Percentiles rank a stretch among this genome's conserved stretches.
Evolutionary conservation across 2,797 vertebrate species (phyloP).

Genomic region (Hydrolagus colliei): DNA sequence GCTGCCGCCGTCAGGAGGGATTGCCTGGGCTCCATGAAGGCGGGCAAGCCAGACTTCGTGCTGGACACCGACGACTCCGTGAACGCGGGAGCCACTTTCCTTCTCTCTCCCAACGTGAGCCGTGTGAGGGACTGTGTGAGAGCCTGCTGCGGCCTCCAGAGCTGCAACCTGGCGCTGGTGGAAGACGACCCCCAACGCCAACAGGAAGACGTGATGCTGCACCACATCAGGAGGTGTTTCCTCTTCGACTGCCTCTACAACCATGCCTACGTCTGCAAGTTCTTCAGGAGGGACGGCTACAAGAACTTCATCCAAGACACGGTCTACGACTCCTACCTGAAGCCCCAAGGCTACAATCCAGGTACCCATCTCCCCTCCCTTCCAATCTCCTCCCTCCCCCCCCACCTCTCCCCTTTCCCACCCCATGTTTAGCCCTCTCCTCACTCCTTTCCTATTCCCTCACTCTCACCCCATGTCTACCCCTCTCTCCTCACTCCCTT

Average conservation of each 20-base stretch:
- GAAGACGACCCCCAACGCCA: conserved; percentile 47
- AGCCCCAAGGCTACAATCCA: background rate
- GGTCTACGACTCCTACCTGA: conserved; percentile 57
- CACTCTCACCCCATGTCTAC: background rate
- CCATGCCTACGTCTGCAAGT: conserved; percentile 73
- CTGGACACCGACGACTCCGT: conserved; percentile 78
- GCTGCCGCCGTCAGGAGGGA: background rate
- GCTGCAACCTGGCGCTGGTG: conserved; percentile 81
- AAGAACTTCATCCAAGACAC: conserved; percentile 63
- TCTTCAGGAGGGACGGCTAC: conserved; percentile 71
- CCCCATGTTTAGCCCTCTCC: no score
- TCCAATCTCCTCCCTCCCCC: background rate
- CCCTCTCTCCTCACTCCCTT: background rate
- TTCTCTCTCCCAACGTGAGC: conserved; percentile 56
- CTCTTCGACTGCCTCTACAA: conserved; percentile 84
- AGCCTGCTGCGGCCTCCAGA: conserved; percentile 67
- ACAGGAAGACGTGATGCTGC: conserved; percentile 38
- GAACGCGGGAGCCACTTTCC: conserved; percentile 72
- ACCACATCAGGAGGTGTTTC: conserved; percentile 63
- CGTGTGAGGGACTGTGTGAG: conserved; percentile 63
- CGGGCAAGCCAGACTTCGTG: conserved; percentile 66
- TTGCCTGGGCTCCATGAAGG: conserved; percentile 60
- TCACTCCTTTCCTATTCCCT: background rate
- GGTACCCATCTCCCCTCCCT: background rate
- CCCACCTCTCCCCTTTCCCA: background rate